Percentiles rank a stretch among this genome's conserved stretches.
Conservation (phyloP, 2,797 vertebrate species). For the Silurus aristotelis region DNA sequence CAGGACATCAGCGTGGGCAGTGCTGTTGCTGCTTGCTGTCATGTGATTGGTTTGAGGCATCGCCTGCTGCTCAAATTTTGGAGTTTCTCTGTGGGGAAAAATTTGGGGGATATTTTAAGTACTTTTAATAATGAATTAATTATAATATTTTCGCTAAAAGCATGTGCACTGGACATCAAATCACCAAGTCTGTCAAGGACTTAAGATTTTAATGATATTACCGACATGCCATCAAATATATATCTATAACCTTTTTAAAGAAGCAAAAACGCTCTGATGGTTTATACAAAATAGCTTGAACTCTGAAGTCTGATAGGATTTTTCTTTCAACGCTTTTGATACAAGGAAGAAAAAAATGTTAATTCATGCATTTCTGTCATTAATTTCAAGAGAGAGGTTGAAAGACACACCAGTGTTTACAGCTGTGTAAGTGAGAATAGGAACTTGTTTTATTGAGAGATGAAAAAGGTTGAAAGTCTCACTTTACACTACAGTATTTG, state of each 20-base stretch:
- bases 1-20: slow-evolving; percentile 68
- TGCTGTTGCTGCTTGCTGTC: slow-evolving; percentile 68
- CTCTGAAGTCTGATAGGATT: background rate
- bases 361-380: too few species aligned
- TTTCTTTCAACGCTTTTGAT: background rate
- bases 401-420: too few species aligned
- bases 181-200: background rate
- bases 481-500: too few species aligned
- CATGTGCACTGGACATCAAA: background rate
- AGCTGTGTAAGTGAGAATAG: too few species aligned
- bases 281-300: background rate
- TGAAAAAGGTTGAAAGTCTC: too few species aligned
- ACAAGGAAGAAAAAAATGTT: background rate
- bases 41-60: slow-evolving; percentile 85
- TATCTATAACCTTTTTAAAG: background rate
- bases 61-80: slow-evolving; percentile 78
- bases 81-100: slow-evolving; percentile 68
- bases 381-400: too few species aligned
- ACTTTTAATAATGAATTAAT: too few species aligned
- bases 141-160: background rate
- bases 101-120: too few species aligned
- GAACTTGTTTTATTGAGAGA: too few species aligned
- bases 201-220: background rate
- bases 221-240: background rate
- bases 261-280: background rate